Percentiles rank a stretch among this genome's conserved stretches.
phyloP scores from a whole-genome alignment of 2,113 vertebrate genomes.

The Canis aureus region DNA sequence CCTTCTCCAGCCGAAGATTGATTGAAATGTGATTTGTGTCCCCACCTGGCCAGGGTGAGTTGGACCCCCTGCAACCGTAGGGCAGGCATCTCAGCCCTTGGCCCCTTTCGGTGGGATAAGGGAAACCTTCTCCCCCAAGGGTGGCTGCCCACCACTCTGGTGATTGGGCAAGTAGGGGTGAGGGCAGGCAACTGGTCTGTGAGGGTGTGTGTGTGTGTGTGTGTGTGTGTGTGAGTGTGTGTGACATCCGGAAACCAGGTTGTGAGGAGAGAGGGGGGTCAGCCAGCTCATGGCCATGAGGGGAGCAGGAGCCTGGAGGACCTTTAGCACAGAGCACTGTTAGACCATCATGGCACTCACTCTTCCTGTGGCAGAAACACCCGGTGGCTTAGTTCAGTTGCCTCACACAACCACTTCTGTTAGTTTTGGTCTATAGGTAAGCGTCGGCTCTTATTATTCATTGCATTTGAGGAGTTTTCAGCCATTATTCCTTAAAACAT shows the following conservation, averaged over 20 bases:
- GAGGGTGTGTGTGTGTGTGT: background rate
- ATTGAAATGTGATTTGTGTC: background rate
- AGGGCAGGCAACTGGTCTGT: background rate
- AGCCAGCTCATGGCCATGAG: background rate
- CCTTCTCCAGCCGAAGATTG: background rate
- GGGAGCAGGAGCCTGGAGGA: background rate
- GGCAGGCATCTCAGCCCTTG: background rate
- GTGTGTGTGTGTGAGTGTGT: background rate
- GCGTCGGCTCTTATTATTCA: background rate
- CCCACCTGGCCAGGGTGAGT: background rate
- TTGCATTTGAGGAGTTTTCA: background rate
- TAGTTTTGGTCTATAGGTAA: background rate
- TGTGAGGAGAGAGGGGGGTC: background rate
- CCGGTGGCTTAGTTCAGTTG: background rate
- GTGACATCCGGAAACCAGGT: background rate
- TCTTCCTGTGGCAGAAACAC: background rate
- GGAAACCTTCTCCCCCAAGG: background rate
- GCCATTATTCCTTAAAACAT: background rate
- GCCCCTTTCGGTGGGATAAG: background rate
- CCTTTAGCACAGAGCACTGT: background rate
- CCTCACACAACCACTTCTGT: background rate
- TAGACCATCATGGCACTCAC: rapidly evolving
- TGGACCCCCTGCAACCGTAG: background rate
- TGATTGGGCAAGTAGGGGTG: background rate
- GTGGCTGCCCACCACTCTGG: background rate